Conservation (phyloP, 2,113 vertebrate genomes). For the Benitochromis conjunctus region DNA sequence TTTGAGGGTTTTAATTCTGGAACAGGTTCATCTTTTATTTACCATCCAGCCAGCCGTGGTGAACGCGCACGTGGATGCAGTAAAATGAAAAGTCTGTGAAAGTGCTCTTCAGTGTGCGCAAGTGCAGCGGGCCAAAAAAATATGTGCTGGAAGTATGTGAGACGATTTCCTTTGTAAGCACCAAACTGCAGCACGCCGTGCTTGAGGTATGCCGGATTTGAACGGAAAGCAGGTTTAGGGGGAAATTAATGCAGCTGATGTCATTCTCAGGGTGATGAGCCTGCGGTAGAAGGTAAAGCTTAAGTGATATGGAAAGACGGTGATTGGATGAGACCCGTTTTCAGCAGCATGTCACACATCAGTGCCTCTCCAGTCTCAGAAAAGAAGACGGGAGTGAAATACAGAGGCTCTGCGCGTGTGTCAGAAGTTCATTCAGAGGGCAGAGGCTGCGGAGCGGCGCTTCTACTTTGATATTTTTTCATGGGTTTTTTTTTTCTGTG, state of each 20-base stretch:
- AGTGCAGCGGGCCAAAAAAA: not conserved
- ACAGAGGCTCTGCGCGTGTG: conserved; percentile 5
- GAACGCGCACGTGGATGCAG: conserved; percentile 33
- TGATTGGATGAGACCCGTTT: conserved; percentile 22
- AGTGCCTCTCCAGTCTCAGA: conserved; percentile 3
- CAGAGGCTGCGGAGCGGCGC: not conserved
- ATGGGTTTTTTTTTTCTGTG: not conserved
- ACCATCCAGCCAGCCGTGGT: conserved; percentile 46
- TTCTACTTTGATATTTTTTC: conserved; percentile 22
- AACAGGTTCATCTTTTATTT: conserved; percentile 76
- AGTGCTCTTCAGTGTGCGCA: not conserved
- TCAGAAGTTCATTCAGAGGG: conserved; percentile 54
- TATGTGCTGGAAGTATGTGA: not conserved
- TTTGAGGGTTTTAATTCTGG: conserved; percentile 67
- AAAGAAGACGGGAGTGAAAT: conserved; percentile 3
- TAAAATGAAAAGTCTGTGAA: conserved; percentile 18
- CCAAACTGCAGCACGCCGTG: not conserved
- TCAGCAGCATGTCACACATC: conserved; percentile 32
- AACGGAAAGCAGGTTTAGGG: not conserved
- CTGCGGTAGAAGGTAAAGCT: not conserved
- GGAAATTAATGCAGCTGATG: not conserved
- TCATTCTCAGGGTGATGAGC: not conserved
- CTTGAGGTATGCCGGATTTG: not conserved
- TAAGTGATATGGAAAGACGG: conserved; percentile 2
- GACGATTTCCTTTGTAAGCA: not conserved